Base-by-base conservation (phyloP, 2,888 invertebrate species). In the Patella depressa region DNA sequence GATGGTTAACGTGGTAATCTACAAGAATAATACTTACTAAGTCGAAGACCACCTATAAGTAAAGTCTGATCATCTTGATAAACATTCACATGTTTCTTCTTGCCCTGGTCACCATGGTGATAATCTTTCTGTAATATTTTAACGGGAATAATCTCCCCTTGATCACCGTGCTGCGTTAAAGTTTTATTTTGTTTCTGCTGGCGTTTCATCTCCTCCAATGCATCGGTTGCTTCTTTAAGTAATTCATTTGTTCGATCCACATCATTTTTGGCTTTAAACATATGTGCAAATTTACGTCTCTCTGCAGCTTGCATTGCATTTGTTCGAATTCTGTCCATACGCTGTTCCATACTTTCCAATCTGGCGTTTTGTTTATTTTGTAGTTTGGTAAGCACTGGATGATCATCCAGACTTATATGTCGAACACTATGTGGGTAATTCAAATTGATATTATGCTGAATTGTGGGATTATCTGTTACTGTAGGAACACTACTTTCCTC, bases 131-230 rank as follows among this genome's bases (percentile, higher is more conserved):
- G 82, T 57, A 87, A 80, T 79, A 87, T 83, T 70, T 83, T 83
- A 11, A 88, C 88, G 65, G 88, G 88, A 79, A 88, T 87, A 79
- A 88, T 86, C 79, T 88, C 88, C 83, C 88, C 88, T 84, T 83
- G 78, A 76, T 88, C 88, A 14, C 79, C 81, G 69, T 77, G 77
- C 73, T 80, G 75, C 17, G 59, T 53, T 9, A 54, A 72, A 34
- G 59, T 53, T 19, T n/a, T 77, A 57, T 74, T 73, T 71, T 57
- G 73, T 73, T 76, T 78, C 59, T 80, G 80, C 71, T 82, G 74
- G 70, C 83, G 80, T 74, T 82, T 80, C 53, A 85, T 79, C 71
- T 79, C 72, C 71, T 83, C 80, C 54, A 86, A 77, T 53, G 85
- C 82, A 24, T 86, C 85, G 57, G 84, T 83, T 4, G 87, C 86